phyloP scores from a whole-genome alignment of 2,888 invertebrate species.

The Tromatobia lineatoria region DNA sequence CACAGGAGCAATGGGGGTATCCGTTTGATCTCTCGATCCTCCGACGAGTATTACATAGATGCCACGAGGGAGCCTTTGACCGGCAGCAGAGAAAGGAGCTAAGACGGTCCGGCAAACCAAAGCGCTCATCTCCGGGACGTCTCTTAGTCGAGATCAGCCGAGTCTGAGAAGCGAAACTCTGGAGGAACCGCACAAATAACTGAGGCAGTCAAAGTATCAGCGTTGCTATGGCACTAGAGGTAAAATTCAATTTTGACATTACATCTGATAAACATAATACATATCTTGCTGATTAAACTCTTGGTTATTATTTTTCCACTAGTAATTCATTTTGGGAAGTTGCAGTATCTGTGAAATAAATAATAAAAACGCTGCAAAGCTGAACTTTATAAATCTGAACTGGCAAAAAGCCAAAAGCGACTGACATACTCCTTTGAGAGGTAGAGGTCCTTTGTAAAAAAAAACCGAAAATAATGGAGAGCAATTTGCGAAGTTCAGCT shows the following conservation, averaged over 20 bases:
- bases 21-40: conserved; percentile 61
- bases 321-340: not conserved
- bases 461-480: no score
- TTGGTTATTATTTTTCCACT: not conserved
- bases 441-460: no score
- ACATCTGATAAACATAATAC: not conserved
- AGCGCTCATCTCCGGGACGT: conserved; percentile 46
- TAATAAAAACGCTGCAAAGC: no score
- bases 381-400: no score
- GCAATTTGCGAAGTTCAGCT: no score
- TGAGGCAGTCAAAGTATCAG: not conserved
- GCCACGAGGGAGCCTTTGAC: conserved; percentile 49
- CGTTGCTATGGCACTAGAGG: not conserved
- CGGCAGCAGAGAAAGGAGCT: conserved; percentile 32
- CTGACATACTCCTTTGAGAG: no score
- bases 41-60: conserved; percentile 51
- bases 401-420: no score
- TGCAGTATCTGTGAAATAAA: not conserved
- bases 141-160: conserved; percentile 36
- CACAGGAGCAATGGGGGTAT: conserved; percentile 34
- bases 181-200: conserved; percentile 25
- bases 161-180: conserved; percentile 31
- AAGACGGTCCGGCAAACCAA: conserved; percentile 58
- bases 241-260: conserved; percentile 11
- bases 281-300: not conserved